Base-by-base conservation (phyloP, 2,888 invertebrate genomes). In the Rhamnusium bicolor region DNA sequence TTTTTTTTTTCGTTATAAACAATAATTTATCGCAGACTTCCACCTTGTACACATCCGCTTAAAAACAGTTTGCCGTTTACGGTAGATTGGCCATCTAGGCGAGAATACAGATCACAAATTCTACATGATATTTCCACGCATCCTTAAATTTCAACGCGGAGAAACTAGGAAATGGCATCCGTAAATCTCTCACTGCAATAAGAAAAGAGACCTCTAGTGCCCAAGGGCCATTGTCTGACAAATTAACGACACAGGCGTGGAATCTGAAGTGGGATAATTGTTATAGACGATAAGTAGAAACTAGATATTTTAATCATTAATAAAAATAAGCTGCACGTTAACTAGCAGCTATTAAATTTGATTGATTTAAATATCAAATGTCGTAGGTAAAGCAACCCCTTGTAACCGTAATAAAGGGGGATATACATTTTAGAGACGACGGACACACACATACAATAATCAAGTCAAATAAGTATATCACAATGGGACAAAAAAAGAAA, bases 61-160 rank as follows among this genome's bases (percentile, higher is more conserved):
- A 12, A 53, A 14, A 53, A 63, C 40, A 16, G 24, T 29, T 65
- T 19, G 18, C 19, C 16, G 21, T 65, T 53, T 65, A 53, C 32
- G 51, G 65, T 62, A 62, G 24, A 24, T 47, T 62, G 65, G 56
- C 49, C 56, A 71, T 54, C 24, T 53, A 40, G 54, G 27, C 18
- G 19, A 32, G 53, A 27, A 16, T 8, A 29, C 29, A n/a, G 21
- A 16, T 49, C 27, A 51, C 71, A 60, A 61, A 66, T 60, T 71
- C 61, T 24, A 54, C 46, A 32, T 32, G 63, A 63, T 40, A 32
- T 69, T 62, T 69, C 16, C 63, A 72, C 72, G 72, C 72, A 58
- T 72, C 63, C 69, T 65, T 69, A 69, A 47, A 72, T 62, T 69
- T 51, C 69, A 58, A 32, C 53, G 60, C 16, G 62, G 12, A 49